Base-by-base conservation (phyloP, 37 sponge, comb jelly and placozoan species). In the Petrosia ficiformis region DNA sequence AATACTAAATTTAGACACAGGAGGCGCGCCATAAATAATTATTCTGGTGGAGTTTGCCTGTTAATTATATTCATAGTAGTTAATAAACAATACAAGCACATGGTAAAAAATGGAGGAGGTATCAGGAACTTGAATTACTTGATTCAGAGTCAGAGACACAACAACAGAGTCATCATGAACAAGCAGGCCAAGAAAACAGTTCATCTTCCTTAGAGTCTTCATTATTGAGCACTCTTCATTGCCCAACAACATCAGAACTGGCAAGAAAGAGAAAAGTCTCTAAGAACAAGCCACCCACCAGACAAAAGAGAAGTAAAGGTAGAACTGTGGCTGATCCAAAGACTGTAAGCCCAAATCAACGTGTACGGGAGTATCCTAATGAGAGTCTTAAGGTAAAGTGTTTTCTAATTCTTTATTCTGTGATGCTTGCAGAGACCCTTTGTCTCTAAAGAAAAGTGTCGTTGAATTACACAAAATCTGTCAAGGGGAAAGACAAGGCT, bases 361-460 rank as follows among this genome's bases (percentile, higher is more conserved):
- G 85, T 30, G 79, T 84, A 10, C 69, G 39, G 21, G 79, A 84
- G 39, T 75, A 58, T 67, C 42, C 42, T 4, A 26, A 56, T n/a
- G 78, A 84, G 67, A 29, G 59, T 16, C 52, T 84, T 21, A 57
- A 57, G 0, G 74, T 84, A 39, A 71, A 76, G 8, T 33, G n/a
- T n/a, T n/a, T n/a, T n/a, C 63, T 29, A 42, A 42, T 0, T 72
- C 65, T 5, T 57, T 86, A 2, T 86, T 86, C 44, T 86, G 86
- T 58, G 22, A 29, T 31, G 86, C 80, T 0, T 86, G 86, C 72
- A 63, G 76, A 3, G 86, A 86, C 61, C 66, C 42, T 26, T 31
- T 82, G 33, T 66, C 68, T 5, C 57, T 73, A 16, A 74, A 71
- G 39, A 42, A 37, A 6, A 73, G 75, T 38, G 60, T 48, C 3